These are phyloP conservation scores for Idaea aversata DNA, from an alignment of 2,888 invertebrate genomes.

Conservation along the genomic window DNA sequence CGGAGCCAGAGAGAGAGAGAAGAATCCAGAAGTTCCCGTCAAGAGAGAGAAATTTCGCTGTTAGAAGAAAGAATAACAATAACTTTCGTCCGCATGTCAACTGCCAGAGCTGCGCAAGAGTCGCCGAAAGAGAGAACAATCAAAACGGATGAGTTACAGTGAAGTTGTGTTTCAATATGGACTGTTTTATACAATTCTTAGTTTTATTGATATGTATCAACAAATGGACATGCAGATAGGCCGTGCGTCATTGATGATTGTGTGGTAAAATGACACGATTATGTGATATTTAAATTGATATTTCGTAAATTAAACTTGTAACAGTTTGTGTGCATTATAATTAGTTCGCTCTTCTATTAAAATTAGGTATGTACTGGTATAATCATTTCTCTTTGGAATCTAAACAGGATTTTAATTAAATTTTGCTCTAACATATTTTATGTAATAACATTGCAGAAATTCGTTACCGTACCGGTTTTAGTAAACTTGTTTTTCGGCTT, in stretches of 20 bases:
- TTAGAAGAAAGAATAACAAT: slow-evolving; percentile 78
- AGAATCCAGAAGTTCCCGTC: slow-evolving; percentile 83
- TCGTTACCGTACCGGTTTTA: not conserved
- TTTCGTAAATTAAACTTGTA: not conserved
- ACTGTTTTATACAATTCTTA: not conserved
- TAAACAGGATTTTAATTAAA: not conserved
- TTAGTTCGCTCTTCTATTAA: not conserved
- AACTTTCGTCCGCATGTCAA: slow-evolving; percentile 63
- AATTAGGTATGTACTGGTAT: not conserved
- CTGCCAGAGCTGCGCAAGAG: slow-evolving; percentile 64
- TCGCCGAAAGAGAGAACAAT: slow-evolving; percentile 59
- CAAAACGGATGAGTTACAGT: slow-evolving; percentile 35
- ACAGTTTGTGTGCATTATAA: not conserved
- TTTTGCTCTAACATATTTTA: not conserved
- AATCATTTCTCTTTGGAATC: not conserved
- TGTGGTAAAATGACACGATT: not conserved
- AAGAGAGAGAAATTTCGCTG: slow-evolving; percentile 84
- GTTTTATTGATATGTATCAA: not conserved
- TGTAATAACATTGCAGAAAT: not conserved
- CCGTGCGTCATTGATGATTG: not conserved
- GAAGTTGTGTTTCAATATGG: slow-evolving; percentile 12
- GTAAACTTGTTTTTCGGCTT: not conserved
- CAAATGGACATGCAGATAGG: not conserved
- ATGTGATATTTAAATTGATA: slow-evolving; percentile 1
- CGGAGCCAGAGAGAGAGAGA: slow-evolving; percentile 49